Evolutionary conservation across 2,797 vertebrate species (phyloP).

Genomic region (Anas georgica): DNA sequence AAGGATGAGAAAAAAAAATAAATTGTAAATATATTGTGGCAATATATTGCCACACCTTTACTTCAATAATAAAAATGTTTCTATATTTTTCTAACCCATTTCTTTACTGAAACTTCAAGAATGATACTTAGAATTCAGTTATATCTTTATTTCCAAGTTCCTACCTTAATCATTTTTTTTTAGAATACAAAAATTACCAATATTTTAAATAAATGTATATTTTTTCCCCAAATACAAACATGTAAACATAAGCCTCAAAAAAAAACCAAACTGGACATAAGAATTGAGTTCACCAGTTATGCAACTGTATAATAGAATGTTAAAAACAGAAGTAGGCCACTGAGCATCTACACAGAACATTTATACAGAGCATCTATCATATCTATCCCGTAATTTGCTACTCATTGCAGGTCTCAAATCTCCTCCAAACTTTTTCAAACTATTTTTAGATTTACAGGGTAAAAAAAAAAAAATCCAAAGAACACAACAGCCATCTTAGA

Average conservation of each 20-base stretch:
- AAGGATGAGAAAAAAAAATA: not conserved
- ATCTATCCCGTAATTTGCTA: not conserved
- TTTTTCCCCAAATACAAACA: not conserved
- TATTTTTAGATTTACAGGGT: conserved; percentile 24
- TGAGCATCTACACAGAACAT: not conserved
- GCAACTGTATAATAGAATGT: not conserved
- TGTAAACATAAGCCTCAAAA: not conserved
- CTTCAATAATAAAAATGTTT: not conserved
- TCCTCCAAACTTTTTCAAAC: conserved; percentile 4
- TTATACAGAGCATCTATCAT: no score
- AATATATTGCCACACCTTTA: not conserved
- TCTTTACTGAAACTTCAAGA: not conserved
- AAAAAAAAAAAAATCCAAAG: conserved; percentile 7
- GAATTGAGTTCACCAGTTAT: conserved; percentile 19
- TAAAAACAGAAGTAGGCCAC: conserved; percentile 36
- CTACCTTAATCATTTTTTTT: not conserved
- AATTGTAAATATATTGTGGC: no score
- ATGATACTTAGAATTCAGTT: not conserved
- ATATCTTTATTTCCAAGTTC: not conserved
- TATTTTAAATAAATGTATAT: not conserved
- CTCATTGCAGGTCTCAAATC: conserved; percentile 20
- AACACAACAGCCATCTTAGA: not conserved
- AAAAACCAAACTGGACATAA: not conserved
- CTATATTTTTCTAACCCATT: not conserved
- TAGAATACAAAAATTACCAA: not conserved